Conservation (phyloP, 2,888 invertebrate species). For the Physocephala rufipes region DNA sequence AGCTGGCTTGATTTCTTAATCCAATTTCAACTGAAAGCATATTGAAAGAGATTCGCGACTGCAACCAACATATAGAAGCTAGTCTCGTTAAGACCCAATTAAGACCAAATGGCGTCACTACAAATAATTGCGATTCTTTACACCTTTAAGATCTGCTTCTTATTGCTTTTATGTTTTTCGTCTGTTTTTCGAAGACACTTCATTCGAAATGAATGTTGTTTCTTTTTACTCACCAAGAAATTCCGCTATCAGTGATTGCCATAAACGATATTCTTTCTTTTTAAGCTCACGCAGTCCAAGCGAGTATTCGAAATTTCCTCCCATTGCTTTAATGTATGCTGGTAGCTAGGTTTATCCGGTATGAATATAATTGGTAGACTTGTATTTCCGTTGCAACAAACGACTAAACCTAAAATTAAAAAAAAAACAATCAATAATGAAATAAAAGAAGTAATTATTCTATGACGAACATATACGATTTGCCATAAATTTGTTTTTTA, state of each 20-base stretch:
- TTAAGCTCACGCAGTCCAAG: conserved; percentile 78
- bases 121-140: too few species aligned
- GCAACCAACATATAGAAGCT: too few species aligned
- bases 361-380: conserved; percentile 4
- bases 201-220: too few species aligned
- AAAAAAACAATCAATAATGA: conserved; percentile 34
- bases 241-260: conserved; percentile 86
- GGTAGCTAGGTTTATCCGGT: conserved; percentile 22
- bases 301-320: conserved; percentile 70
- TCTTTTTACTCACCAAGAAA: conserved; percentile 73
- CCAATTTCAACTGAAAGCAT: too few species aligned
- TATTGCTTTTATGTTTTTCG: too few species aligned
- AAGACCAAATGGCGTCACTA: too few species aligned
- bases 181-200: too few species aligned
- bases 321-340: conserved; percentile 51
- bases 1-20: too few species aligned
- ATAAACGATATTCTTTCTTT: conserved; percentile 73
- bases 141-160: too few species aligned
- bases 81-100: too few species aligned
- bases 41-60: too few species aligned
- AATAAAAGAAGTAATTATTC: conserved; percentile 2
- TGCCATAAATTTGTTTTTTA: background rate
- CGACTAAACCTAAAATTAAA: conserved; percentile 40
- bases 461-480: background rate
- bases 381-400: conserved; percentile 36